Percentiles rank a stretch among this genome's conserved stretches.
Evolutionary conservation across 1,140 invertebrate genomes (phyloP).

Genomic region (Aphidius gifuensis): DNA sequence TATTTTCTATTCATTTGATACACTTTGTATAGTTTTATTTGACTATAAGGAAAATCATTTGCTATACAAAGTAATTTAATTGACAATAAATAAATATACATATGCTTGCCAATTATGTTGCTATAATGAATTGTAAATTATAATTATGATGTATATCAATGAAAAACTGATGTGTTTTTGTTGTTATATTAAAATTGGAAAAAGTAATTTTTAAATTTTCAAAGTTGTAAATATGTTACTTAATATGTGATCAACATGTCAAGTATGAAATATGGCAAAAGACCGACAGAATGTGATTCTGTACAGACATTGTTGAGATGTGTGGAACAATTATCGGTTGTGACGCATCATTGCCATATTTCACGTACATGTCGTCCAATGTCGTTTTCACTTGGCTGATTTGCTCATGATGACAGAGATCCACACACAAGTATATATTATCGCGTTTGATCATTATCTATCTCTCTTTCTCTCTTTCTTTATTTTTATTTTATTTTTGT

Average conservation of each 20-base stretch:
- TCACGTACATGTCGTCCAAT: slow-evolving; percentile 33
- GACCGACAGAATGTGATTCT: slow-evolving; percentile 31
- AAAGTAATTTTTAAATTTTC: slow-evolving; percentile 13
- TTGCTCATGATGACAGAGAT: not conserved
- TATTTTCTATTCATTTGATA: too few relatives aligned
- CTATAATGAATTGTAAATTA: too few relatives aligned
- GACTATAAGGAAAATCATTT: too few relatives aligned
- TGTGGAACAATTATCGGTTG: slow-evolving; percentile 46
- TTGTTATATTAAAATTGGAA: not conserved
- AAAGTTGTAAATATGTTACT: not conserved
- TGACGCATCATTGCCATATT: slow-evolving; percentile 40
- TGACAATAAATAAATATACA: too few relatives aligned
- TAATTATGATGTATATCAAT: too few relatives aligned
- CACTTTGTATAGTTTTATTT: too few relatives aligned
- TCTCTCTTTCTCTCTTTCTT: not conserved
- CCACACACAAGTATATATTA: too few relatives aligned
- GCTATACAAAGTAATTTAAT: too few relatives aligned
- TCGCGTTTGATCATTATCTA: not conserved
- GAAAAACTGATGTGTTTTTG: too few relatives aligned
- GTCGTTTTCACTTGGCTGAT: slow-evolving; percentile 3
- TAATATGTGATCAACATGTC: not conserved
- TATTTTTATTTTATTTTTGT: not conserved
- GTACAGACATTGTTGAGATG: slow-evolving; percentile 45
- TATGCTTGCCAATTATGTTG: too few relatives aligned
- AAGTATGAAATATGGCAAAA: slow-evolving; percentile 10